Base-by-base conservation (phyloP, 2,113 vertebrate species). In the Nyctibius bracteatus region DNA sequence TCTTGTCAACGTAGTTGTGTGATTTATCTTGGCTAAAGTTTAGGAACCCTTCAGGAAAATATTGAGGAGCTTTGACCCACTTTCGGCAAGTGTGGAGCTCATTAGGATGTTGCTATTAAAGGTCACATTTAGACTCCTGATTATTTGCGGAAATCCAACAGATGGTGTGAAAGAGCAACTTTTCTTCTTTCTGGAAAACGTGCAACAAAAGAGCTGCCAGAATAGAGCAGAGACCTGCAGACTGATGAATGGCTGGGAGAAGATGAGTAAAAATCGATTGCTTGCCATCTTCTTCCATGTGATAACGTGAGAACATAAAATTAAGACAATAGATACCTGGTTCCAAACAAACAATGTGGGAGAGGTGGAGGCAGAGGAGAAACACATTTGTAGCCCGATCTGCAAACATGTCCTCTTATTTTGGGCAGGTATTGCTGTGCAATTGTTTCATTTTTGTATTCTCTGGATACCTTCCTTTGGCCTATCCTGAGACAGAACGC, bases 191-290 rank as follows among this genome's bases (percentile, higher is more conserved):
- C 39, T 90, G 33, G 39, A 72, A 84, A 75, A 59, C 1, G 7
- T 16, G 18, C 57, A 67, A 9, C 37, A 25, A 35, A 85, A 35
- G 23, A 54, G 23, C 8, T 1, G 0, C 14, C 0, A 1, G 1
- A 65, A 57, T 33, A 37, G 3, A 74, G 39, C 58, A 85, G 49
- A 59, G 52, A 82, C 24, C 13, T 85, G 28, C 15, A 70, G 52
- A 59, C 10, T 55, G 46, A 30, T 12, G 55, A 78, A 49, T 19
- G 5, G 7, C 46, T 84, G 55, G 6, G 46, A 91, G 72, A 73
- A 84, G 59, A 35, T 12, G 14, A 84, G 37, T 39, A 58, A 70
- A 58, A 94, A 57, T 12, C 3, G 0, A 62, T 63, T 74, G 30
- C 35, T 81, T 91, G 18, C 18, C 2, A 6, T 54, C n/a, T 66